These are phyloP conservation scores for Pachypsylla venusta DNA, from an alignment of 1,140 invertebrate species.

Conservation along the genomic window DNA sequence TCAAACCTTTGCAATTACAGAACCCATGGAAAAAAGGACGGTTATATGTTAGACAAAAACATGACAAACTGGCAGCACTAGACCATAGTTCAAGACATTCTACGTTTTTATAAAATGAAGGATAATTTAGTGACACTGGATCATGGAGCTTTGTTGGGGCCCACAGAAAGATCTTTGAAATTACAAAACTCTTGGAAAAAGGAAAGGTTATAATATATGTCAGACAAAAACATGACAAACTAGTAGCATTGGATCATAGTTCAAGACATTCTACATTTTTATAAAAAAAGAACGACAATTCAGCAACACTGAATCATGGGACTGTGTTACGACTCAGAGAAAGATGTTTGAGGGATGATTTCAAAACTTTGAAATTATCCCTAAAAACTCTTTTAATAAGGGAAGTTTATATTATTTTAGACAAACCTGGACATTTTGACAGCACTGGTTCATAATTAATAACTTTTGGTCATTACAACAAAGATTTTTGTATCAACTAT, in stretches of 20 bases:
- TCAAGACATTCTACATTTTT: conserved; percentile 23
- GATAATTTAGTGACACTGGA: too few species aligned
- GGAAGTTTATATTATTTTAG: conserved; percentile 75
- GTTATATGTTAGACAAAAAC: conserved; percentile 77
- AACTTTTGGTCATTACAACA: too few species aligned
- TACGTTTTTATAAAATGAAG: conserved; percentile 22
- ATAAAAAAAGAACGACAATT: too few species aligned
- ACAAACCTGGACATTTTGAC: conserved; percentile 76
- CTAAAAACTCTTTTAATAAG: conserved; percentile 91
- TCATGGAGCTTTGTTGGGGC: too few species aligned
- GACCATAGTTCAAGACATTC: conserved; percentile 40
- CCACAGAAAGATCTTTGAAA: too few species aligned
- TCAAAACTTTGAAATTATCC: conserved; percentile 71
- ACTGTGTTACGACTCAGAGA: conserved; percentile 88
- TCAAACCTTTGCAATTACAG: conserved; percentile 77
- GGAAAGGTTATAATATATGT: conserved; percentile 81
- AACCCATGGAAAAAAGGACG: conserved; percentile 90
- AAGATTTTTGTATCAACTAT: too few species aligned
- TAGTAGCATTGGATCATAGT: conserved; percentile 65
- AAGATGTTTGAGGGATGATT: conserved; percentile 80
- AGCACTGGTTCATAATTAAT: conserved; percentile 52
- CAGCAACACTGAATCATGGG: too few species aligned
- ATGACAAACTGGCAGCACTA: conserved; percentile 70
- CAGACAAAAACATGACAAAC: conserved; percentile 68
- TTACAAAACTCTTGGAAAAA: conserved; percentile 91